phyloP scores from a whole-genome alignment of 2,888 invertebrate species.

The Dastarcus helophoroides region DNA sequence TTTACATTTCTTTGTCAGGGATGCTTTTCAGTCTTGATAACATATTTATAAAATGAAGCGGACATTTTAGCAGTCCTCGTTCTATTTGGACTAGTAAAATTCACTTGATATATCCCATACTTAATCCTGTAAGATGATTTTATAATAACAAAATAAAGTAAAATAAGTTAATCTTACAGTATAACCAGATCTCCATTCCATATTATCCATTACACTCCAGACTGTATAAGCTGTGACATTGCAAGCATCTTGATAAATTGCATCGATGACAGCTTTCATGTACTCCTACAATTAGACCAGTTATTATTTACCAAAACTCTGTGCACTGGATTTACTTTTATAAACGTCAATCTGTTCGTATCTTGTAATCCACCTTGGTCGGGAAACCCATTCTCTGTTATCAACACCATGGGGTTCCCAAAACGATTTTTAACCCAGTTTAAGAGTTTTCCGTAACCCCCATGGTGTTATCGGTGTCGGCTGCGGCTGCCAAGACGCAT shows the following conservation, averaged over 20 bases:
- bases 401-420: conserved; percentile 42
- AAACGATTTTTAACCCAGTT: conserved; percentile 36
- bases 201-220: conserved; percentile 74
- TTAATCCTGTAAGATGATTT: too few relatives aligned
- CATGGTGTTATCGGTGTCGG: conserved; percentile 44
- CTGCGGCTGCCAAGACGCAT: conserved; percentile 41
- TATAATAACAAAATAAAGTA: too few relatives aligned
- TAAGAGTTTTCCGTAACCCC: conserved; percentile 47
- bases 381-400: conserved; percentile 49
- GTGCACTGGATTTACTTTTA: conserved; percentile 21
- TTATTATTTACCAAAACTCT: too few relatives aligned
- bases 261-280: conserved; percentile 37
- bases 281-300: conserved; percentile 29
- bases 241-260: conserved; percentile 45
- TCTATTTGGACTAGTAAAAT: too few relatives aligned
- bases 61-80: too few relatives aligned
- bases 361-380: conserved; percentile 40
- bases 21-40: too few relatives aligned
- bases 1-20: too few relatives aligned
- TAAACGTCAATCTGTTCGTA: conserved; percentile 37
- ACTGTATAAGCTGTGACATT: conserved; percentile 55
- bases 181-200: conserved; percentile 68
- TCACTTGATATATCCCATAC: too few relatives aligned
- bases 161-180: too few relatives aligned
- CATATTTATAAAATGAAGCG: too few relatives aligned